Evolutionary conservation across 2,888 invertebrate species (phyloP), one percentile per base, ranked within the genome.

Genomic region (Deilephila elpenor): DNA sequence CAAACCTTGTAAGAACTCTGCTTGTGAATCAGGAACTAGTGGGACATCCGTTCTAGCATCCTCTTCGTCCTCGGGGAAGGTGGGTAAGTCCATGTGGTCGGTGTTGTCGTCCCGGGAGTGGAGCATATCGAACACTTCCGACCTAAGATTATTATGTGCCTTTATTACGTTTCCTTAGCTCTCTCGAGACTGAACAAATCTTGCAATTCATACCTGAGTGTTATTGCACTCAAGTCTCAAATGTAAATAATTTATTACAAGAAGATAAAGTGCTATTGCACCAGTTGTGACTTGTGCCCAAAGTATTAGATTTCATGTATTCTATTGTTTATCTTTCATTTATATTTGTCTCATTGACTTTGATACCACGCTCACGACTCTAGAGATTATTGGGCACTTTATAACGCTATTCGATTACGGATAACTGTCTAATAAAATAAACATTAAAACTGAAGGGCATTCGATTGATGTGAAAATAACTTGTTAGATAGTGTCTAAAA

Each of bases 81-180:
- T 84, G 0, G 94, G 94, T 73, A 93, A 80, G 77, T 91, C 93
- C 73, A 92, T 79, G 76, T 93, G 91, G 1, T 89, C 87, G 29
- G 87, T 86, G 74, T 89, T 86, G 74, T 94, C 93, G 62, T 94
- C 93, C 32, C 89, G 89, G 2, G 94, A 94, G 78, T 95, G 93
- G 32, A 95, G 88, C 92, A 95, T 93, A 83, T 95, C 95, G 78
- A 94, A 92, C 56, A 95, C 92, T 83, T 95, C 95, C 0, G 94
- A 88, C 73, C 93, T 93, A 80, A 25, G 8, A 32, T n/a, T 34
- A 61, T 70, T 70, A 19, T 73, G 59, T 70, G 32, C 29, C 59
- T n/a, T 60, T 61, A 72, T 53, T n/a, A 19, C 14, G 29, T 19
- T 44, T 8, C 11, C 44, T 44, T 44, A 14, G 14, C 44, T 11